phyloP scores from a whole-genome alignment of 2,888 invertebrate species.

The Melanostoma mellinum region DNA sequence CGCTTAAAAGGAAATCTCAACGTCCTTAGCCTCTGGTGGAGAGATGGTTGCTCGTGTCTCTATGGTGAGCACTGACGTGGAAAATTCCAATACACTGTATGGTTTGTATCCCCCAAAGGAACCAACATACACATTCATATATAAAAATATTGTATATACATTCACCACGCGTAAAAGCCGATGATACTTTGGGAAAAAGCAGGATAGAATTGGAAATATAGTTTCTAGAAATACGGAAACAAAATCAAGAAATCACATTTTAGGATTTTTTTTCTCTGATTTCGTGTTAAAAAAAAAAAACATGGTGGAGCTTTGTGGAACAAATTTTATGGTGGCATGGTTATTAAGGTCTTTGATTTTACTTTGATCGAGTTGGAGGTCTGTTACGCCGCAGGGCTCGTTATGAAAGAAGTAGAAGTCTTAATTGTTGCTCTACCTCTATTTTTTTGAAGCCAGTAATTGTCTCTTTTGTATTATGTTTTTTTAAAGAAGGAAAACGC shows the following conservation, averaged over 20 bases:
- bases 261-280: constrained; percentile 21
- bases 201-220: constrained; percentile 33
- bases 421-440: too few relatives aligned
- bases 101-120: constrained; percentile 35
- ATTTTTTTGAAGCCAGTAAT: too few relatives aligned
- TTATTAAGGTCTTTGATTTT: background rate
- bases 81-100: constrained; percentile 44
- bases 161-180: background rate
- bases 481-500: too few relatives aligned
- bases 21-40: constrained; percentile 39
- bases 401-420: too few relatives aligned
- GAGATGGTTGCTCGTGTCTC: background rate
- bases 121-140: background rate
- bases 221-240: constrained; percentile 39
- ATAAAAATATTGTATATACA: constrained; percentile 8
- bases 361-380: too few relatives aligned
- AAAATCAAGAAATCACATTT: constrained; percentile 59
- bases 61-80: constrained; percentile 47
- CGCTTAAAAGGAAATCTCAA: constrained; percentile 56
- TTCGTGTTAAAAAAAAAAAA: background rate
- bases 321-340: constrained; percentile 23
- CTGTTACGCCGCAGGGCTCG: too few relatives aligned
- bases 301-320: background rate
- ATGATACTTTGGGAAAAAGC: constrained; percentile 24
- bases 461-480: too few relatives aligned